Evolutionary conservation across 2,888 invertebrate species (phyloP).

Genomic region (Anagyrus pseudococci): DNA sequence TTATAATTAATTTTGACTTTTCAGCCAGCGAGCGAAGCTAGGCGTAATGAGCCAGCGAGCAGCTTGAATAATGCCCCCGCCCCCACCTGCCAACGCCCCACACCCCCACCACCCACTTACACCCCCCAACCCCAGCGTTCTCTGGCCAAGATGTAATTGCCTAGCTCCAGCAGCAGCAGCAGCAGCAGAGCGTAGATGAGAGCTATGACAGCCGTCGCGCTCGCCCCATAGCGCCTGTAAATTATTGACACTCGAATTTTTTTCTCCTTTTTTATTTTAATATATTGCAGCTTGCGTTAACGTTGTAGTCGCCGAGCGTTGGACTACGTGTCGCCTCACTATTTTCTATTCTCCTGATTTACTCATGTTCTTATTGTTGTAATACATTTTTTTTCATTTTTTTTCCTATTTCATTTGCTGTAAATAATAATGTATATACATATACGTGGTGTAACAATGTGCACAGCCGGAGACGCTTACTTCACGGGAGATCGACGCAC

Average conservation of each 20-base stretch:
- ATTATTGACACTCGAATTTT: slow-evolving; percentile 15
- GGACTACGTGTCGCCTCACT: too few relatives aligned
- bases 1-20: slow-evolving; percentile 17
- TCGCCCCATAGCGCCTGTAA: slow-evolving; percentile 12
- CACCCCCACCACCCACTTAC: too few relatives aligned
- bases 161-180: too few relatives aligned
- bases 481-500: slow-evolving; percentile 37
- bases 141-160: too few relatives aligned
- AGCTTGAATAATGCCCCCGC: slow-evolving; percentile 11
- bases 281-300: slow-evolving; percentile 34
- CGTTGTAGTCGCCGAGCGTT: too few relatives aligned
- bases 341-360: too few relatives aligned
- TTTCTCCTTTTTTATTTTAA: slow-evolving; percentile 4
- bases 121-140: too few relatives aligned
- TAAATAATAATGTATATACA: slow-evolving; percentile 11
- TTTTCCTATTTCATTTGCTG: slow-evolving; percentile 18
- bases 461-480: slow-evolving; percentile 31
- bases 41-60: slow-evolving; percentile 9
- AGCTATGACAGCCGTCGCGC: too few relatives aligned
- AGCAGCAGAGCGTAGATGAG: slow-evolving; percentile 15
- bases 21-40: slow-evolving; percentile 16
- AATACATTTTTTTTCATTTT: too few relatives aligned
- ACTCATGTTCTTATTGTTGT: too few relatives aligned
- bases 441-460: slow-evolving; percentile 14
- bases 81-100: too few relatives aligned